A percentile compares a stretch with the other conserved stretches of the same genome.
phyloP scores from a whole-genome alignment of 2,113 vertebrate genomes.

The Regulus satrapa region DNA sequence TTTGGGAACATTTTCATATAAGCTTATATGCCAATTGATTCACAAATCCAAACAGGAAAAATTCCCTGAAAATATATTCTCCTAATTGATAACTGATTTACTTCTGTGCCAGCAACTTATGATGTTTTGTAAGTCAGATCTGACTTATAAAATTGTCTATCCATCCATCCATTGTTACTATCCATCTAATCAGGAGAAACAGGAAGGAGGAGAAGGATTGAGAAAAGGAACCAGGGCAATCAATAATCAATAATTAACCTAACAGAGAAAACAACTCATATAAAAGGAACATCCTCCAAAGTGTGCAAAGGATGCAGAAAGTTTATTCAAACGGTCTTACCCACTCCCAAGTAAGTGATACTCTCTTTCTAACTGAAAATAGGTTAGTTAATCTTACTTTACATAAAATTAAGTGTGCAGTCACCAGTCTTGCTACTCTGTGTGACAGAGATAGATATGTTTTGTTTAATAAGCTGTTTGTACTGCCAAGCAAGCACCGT shows the following conservation, averaged over 20 bases:
- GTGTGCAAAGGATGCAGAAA: neutral
- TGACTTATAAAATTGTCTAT: neutral
- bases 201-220: neutral
- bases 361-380: slow-evolving; percentile 1
- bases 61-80: neutral
- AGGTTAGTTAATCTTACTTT: neutral
- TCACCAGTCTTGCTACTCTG: neutral
- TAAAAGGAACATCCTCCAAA: neutral
- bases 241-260: neutral
- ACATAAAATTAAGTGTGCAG: neutral
- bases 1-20: neutral
- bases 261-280: neutral
- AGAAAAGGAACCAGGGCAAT: neutral
- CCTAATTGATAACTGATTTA: neutral
- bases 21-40: neutral
- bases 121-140: neutral
- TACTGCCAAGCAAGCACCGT: neutral
- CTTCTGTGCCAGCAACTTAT: neutral
- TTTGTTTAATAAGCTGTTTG: neutral
- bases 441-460: neutral
- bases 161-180: no score
- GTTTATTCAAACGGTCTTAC: neutral
- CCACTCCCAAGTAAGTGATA: neutral
- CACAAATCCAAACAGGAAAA: neutral
- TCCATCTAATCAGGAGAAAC: neutral